Percentiles rank a stretch among this genome's conserved stretches.
Conservation (phyloP, 2,113 vertebrate genomes). For the Paracanthobrama guichenoti region DNA sequence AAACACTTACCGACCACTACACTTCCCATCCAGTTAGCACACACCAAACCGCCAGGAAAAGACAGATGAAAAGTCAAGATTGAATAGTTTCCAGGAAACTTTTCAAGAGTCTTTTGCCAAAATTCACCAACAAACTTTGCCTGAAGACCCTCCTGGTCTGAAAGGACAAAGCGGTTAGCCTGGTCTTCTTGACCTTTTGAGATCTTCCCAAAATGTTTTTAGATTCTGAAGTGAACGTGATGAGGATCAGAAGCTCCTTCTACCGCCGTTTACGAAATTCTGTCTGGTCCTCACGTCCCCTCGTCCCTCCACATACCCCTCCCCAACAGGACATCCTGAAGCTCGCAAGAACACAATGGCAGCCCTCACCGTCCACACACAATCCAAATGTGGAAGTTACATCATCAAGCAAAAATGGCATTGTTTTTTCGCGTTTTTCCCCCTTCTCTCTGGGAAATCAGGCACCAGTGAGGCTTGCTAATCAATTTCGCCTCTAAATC, state of each 20-base stretch:
- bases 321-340: conserved; percentile 96
- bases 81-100: background rate
- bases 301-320: conserved; percentile 57
- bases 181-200: background rate
- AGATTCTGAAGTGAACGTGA: background rate
- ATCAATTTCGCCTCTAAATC: conserved; percentile 49
- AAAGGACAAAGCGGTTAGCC: background rate
- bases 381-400: conserved; percentile 82
- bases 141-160: background rate
- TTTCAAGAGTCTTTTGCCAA: background rate
- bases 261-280: conserved; percentile 29
- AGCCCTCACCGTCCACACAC: conserved; percentile 75
- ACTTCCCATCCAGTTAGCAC: conserved; percentile 50
- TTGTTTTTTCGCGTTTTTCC: conserved; percentile 66
- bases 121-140: background rate
- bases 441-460: conserved; percentile 62
- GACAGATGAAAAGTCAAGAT: background rate
- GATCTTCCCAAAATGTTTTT: background rate
- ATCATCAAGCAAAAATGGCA: conserved; percentile 78
- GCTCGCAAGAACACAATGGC: conserved; percentile 91
- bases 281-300: conserved; percentile 69
- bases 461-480: conserved; percentile 55
- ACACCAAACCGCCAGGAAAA: background rate
- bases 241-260: background rate
- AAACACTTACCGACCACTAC: conserved; percentile 55